Base-by-base conservation (phyloP, 2,113 vertebrate species). In the Solenodon paradoxus region DNA sequence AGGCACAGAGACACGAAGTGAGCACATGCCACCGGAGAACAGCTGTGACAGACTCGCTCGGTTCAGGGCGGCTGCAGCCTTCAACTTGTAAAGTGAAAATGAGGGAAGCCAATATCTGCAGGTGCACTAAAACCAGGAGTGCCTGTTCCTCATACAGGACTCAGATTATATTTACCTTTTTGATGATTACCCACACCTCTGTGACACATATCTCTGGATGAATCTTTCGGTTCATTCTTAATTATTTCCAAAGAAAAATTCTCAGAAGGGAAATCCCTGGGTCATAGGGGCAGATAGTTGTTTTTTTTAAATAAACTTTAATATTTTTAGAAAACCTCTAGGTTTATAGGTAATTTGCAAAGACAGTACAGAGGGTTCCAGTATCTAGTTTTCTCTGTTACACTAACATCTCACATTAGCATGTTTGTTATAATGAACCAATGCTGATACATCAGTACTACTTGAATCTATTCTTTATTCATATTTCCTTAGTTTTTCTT, bases 201-300 rank as follows among this genome's bases (percentile, higher is more conserved):
- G 20, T 83, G 74, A 94, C n/a, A 93, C 49, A 92, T 55, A 55
- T 24, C 28, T 42, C 15, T 64, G 72, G 59, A 74, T 71, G 17
- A 96, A 69, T 88, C 53, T 68, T 51, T 30, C 59, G 51, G 49
- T 85, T 47, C 57, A 96, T 28, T 42, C 68, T 92, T 72, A 63
- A 69, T 90, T 82, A 84, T 90, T 93, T 88, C 26, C 32, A 84
- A 91, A 47, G 47, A 61, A 93, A 95, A 92, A 49, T 69, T 86
- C 28, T 30, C 51, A 82, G n/a, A 87, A 87, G 19, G 17, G 35
- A 93, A 96, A 74, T 2, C 79, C 9, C 32, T 92, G 40, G 64
- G 53, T 84, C 45, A 88, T n/a, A 81, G 87, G 91, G 55, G 42
- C 9, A 85, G n/a, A n/a, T n/a, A n/a, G n/a, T n/a, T 55, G 83